phyloP scores from a whole-genome alignment of 2,113 vertebrate genomes.

The Hyla sarda region DNA sequence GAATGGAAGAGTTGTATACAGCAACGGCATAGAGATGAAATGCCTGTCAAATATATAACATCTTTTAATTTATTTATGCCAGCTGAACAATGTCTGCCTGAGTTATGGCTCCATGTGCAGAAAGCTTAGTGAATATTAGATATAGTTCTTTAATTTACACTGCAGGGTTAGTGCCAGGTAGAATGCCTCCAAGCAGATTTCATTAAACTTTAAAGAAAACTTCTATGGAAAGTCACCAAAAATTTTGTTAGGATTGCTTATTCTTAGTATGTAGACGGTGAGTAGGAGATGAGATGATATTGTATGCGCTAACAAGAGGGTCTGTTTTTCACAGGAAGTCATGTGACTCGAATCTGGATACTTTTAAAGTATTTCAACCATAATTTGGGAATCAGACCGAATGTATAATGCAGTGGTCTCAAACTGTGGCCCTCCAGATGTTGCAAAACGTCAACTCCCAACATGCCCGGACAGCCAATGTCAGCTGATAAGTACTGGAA shows the following conservation, averaged over 20 bases:
- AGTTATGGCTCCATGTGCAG: background rate
- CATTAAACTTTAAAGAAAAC: background rate
- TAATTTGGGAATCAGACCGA: no score
- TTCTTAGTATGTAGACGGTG: background rate
- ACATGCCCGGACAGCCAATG: no score
- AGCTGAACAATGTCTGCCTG: background rate
- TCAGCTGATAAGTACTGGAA: no score
- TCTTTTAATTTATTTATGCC: constrained; percentile 1
- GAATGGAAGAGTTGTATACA: background rate
- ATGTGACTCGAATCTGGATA: background rate
- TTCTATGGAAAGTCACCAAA: background rate
- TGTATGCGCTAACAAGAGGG: background rate
- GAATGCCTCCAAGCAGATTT: background rate
- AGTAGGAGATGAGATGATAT: background rate
- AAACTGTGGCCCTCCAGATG: no score
- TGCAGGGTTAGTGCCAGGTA: background rate
- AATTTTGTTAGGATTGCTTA: background rate
- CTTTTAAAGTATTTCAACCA: background rate
- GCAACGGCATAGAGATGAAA: background rate
- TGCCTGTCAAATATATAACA: background rate
- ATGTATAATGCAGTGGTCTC: no score
- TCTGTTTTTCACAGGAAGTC: background rate
- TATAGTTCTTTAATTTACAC: constrained; percentile 7
- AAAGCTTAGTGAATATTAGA: constrained; percentile 7
- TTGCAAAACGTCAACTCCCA: no score